A percentile compares a stretch with the other conserved stretches of the same genome.
phyloP scores from a whole-genome alignment of 2,797 vertebrate species.

The Neosalanx taihuensis region DNA sequence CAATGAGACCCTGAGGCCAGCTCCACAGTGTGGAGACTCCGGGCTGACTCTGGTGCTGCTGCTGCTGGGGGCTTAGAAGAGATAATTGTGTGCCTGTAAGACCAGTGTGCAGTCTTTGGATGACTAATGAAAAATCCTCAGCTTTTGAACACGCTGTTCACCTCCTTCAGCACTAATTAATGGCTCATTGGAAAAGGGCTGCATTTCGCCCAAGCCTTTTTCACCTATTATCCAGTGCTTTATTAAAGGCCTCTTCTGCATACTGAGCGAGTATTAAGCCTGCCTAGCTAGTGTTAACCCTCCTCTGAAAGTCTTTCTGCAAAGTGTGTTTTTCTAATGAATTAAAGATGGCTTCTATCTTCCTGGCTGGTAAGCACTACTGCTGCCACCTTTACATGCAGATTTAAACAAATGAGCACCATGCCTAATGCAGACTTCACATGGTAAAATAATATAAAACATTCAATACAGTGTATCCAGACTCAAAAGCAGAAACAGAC shows the following conservation, averaged over 20 bases:
- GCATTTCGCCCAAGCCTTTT: constrained; percentile 56
- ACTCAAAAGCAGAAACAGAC: constrained; percentile 36
- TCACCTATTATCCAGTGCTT: constrained; percentile 68
- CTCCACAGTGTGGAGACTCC: not conserved
- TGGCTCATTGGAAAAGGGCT: constrained; percentile 63
- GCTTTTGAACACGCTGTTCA: constrained; percentile 69
- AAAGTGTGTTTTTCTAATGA: constrained; percentile 78
- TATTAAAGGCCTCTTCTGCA: constrained; percentile 61
- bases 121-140: constrained; percentile 74
- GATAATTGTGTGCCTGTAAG: constrained; percentile 59
- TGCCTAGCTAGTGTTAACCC: constrained; percentile 58
- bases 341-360: constrained; percentile 75
- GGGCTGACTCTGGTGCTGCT: constrained; percentile 12
- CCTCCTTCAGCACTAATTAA: constrained; percentile 75
- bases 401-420: constrained; percentile 76
- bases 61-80: constrained; percentile 26
- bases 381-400: constrained; percentile 72
- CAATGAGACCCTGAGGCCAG: constrained; percentile 21
- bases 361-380: constrained; percentile 71
- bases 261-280: constrained; percentile 67
- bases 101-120: constrained; percentile 47
- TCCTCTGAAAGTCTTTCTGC: constrained; percentile 63
- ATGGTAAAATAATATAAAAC: constrained; percentile 61
- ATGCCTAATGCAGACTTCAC: constrained; percentile 66
- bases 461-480: constrained; percentile 45